Conservation (phyloP, 2,113 vertebrate species). For the Phrynosoma platyrhinos region DNA sequence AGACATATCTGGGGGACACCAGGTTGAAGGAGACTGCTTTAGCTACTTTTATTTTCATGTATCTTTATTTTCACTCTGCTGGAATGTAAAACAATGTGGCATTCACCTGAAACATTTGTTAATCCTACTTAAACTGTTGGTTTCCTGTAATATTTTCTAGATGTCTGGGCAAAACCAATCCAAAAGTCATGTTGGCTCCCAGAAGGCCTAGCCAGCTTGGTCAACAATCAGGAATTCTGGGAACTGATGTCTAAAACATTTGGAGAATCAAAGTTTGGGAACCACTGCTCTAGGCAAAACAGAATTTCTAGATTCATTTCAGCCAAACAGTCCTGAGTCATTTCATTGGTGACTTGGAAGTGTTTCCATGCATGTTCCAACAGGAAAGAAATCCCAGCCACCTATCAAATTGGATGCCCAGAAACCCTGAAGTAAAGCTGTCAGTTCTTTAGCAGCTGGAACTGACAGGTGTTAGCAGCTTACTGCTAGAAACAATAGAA, state of each 20-base stretch:
- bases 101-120: too few relatives aligned
- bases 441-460: constrained; percentile 40
- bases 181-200: too few relatives aligned
- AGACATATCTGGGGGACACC: not conserved
- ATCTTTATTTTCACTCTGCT: not conserved
- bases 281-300: not conserved
- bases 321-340: not conserved
- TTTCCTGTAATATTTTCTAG: not conserved
- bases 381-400: not conserved
- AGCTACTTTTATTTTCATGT: too few relatives aligned
- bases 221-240: too few relatives aligned
- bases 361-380: not conserved
- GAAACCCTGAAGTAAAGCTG: not conserved
- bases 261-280: too few relatives aligned
- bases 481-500: constrained; percentile 55
- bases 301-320: not conserved
- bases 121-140: not conserved
- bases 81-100: not conserved
- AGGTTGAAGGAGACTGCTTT: not conserved
- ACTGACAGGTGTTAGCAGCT: constrained; percentile 39
- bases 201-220: too few relatives aligned
- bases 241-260: too few relatives aligned
- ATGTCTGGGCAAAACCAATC: not conserved
- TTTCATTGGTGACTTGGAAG: not conserved
- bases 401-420: constrained; percentile 5